These are phyloP conservation scores for Zapus hudsonius DNA, from an alignment of 2,113 vertebrate species.

Conservation along the genomic window DNA sequence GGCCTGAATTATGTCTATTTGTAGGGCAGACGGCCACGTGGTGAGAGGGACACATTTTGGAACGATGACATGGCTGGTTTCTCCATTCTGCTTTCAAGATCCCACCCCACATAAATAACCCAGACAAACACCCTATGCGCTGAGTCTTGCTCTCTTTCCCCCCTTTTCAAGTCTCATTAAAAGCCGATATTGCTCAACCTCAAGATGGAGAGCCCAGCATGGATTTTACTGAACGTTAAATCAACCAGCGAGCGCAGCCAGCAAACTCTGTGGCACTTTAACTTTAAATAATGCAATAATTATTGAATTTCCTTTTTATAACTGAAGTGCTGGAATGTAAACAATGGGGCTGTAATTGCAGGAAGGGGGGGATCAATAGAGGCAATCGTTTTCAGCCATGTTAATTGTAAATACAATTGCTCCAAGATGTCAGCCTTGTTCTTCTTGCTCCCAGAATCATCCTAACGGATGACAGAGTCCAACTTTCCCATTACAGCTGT, in stretches of 20 bases:
- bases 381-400: slow-evolving; percentile 98
- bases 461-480: slow-evolving; percentile 93
- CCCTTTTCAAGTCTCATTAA: slow-evolving; percentile 87
- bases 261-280: slow-evolving; percentile 97
- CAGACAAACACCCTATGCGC: slow-evolving; percentile 61
- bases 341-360: slow-evolving; percentile 99
- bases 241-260: slow-evolving; percentile 90
- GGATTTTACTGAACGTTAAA: slow-evolving; percentile 90
- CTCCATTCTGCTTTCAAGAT: slow-evolving; percentile 3
- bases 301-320: slow-evolving; percentile 99
- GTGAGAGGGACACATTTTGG: accelerated
- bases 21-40: background rate
- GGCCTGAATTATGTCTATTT: background rate
- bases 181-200: slow-evolving; percentile 87
- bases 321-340: slow-evolving; percentile 99
- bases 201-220: slow-evolving; percentile 89
- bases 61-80: slow-evolving; percentile 1
- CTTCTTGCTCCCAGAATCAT: slow-evolving; percentile 92
- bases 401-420: slow-evolving; percentile 98
- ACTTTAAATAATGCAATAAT: slow-evolving; percentile 99
- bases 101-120: slow-evolving; percentile 41
- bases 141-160: slow-evolving; percentile 59
- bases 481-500: slow-evolving; percentile 97
- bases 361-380: slow-evolving; percentile 98
- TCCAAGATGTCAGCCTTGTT: slow-evolving; percentile 93